phyloP scores from a whole-genome alignment of 2,113 vertebrate species.

The Pituophis catenifer region DNA sequence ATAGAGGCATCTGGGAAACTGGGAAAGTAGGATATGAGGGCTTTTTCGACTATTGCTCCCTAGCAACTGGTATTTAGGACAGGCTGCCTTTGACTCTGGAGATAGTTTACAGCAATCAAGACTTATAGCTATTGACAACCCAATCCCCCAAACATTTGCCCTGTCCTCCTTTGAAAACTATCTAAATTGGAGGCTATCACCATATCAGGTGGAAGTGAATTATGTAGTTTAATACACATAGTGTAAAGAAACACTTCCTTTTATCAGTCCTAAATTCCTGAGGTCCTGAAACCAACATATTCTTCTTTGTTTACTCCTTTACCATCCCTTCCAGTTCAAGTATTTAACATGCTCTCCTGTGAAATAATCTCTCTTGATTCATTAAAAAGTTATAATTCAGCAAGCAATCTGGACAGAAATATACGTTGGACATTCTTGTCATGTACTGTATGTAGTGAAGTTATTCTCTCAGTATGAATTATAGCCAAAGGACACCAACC shows the following conservation, averaged over 20 bases:
- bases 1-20: not conserved
- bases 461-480: not conserved
- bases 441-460: not conserved
- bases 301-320: not conserved
- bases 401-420: not conserved
- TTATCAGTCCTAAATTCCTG: not conserved
- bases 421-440: not conserved
- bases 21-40: not conserved
- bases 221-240: not conserved
- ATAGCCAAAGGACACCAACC: not conserved
- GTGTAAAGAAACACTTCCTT: not conserved
- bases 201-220: not conserved
- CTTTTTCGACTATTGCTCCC: not conserved
- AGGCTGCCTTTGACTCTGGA: not conserved
- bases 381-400: not conserved
- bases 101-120: not conserved
- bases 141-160: not conserved
- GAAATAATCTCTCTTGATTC: not conserved
- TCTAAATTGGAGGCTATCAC: not conserved
- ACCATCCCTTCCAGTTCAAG: not conserved
- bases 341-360: not conserved
- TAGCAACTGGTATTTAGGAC: not conserved
- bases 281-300: not conserved
- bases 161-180: not conserved
- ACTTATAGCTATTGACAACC: not conserved